A percentile compares a stretch with the other conserved stretches of the same genome.
Evolutionary conservation across 2,888 invertebrate species (phyloP).

Genomic region (Lamellibrachia columna): DNA sequence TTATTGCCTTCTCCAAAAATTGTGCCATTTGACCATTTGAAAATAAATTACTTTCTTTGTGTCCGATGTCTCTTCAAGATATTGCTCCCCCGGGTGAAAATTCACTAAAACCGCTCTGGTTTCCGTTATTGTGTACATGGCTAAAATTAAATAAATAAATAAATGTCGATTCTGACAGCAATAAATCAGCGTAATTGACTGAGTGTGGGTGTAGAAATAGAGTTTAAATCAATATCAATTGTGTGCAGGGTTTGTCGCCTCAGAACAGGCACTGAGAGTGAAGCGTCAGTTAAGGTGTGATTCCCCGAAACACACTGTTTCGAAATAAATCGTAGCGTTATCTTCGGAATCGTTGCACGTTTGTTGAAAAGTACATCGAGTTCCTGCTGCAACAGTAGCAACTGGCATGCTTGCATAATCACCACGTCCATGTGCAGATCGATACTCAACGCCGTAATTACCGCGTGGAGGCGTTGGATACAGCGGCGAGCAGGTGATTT

Average conservation of each 20-base stretch:
- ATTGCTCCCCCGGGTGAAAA: neutral
- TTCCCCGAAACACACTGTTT: neutral
- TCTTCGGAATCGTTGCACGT: neutral
- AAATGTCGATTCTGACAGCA: conserved; percentile 10
- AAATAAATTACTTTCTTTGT: too few relatives aligned
- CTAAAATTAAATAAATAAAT: neutral
- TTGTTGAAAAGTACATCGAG: neutral
- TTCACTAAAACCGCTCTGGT: neutral
- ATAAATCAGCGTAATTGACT: neutral
- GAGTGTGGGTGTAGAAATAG: neutral
- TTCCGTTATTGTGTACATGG: neutral
- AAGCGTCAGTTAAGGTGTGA: neutral
- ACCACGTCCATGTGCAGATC: neutral
- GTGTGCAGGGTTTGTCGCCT: neutral
- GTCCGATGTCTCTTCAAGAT: too few relatives aligned
- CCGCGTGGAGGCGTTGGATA: neutral
- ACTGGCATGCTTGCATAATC: neutral
- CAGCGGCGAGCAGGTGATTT: neutral
- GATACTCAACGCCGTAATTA: neutral
- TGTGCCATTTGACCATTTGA: too few relatives aligned
- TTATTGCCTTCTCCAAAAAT: too few relatives aligned
- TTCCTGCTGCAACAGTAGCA: neutral
- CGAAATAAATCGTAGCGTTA: neutral
- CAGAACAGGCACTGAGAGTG: neutral
- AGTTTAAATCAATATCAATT: neutral